Conservation (phyloP, 92 coral and sea anemone genomes). For the Heteractis magnifica region DNA sequence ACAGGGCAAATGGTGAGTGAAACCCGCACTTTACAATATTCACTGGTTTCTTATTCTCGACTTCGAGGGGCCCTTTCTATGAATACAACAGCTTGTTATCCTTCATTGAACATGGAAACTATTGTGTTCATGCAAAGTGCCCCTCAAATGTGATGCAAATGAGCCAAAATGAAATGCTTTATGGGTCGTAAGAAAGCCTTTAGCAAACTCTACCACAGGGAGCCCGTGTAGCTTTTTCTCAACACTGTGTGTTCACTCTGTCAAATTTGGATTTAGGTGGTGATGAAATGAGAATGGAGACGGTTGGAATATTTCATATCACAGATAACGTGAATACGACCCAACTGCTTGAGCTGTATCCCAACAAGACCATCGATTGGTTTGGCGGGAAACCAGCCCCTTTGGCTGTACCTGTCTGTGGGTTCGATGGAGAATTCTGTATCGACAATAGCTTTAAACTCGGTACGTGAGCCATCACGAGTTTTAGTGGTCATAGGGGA, state of each 20-base stretch:
- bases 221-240: no score
- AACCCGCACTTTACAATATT: neutral
- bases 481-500: neutral
- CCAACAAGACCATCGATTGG: constrained; percentile 59
- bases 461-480: neutral
- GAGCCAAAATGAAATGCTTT: no score
- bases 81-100: neutral
- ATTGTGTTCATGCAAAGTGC: no score
- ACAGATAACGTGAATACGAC: constrained; percentile 38
- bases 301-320: constrained; percentile 49
- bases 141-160: no score
- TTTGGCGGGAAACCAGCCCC: constrained; percentile 51
- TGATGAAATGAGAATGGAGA: constrained; percentile 5
- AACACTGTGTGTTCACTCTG: neutral
- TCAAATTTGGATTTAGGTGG: neutral
- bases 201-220: no score
- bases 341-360: constrained; percentile 28
- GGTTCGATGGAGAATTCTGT: constrained; percentile 74
- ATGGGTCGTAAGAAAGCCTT: no score
- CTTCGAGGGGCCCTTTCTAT: neutral
- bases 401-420: constrained; percentile 67
- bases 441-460: constrained; percentile 29
- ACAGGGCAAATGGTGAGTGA: constrained; percentile 42
- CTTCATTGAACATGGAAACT: no score
- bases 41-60: neutral